These are phyloP conservation scores for Echiichthys vipera DNA, from an alignment of 2,797 vertebrate genomes.

Conservation along the genomic window DNA sequence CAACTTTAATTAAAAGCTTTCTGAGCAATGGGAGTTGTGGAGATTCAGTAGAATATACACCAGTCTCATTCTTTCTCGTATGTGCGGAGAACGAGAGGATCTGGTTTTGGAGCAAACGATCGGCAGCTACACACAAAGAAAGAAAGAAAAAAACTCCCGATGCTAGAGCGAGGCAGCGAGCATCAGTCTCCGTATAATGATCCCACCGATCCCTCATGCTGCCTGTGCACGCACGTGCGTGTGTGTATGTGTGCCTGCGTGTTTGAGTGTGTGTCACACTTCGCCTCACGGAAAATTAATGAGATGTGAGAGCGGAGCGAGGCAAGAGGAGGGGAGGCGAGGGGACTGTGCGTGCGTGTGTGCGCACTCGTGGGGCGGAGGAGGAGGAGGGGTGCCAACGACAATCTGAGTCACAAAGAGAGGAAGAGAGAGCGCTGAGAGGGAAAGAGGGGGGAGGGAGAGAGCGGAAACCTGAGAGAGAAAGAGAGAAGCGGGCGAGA, in stretches of 20 bases:
- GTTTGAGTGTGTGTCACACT: slow-evolving; percentile 72
- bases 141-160: slow-evolving; percentile 54
- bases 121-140: slow-evolving; percentile 62
- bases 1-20: slow-evolving; percentile 75
- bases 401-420: slow-evolving; percentile 85
- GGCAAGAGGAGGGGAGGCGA: slow-evolving; percentile 58
- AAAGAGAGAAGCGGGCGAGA: slow-evolving; percentile 49
- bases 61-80: slow-evolving; percentile 14
- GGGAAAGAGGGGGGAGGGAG: slow-evolving; percentile 69
- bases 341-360: slow-evolving; percentile 25
- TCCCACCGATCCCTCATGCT: slow-evolving; percentile 75
- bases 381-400: slow-evolving; percentile 72
- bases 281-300: slow-evolving; percentile 83
- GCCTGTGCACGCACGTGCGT: slow-evolving; percentile 47
- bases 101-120: slow-evolving; percentile 57
- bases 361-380: slow-evolving; percentile 32
- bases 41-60: slow-evolving; percentile 46
- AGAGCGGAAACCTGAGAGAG: slow-evolving; percentile 73
- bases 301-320: slow-evolving; percentile 81
- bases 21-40: slow-evolving; percentile 50
- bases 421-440: slow-evolving; percentile 78
- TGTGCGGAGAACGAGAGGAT: slow-evolving; percentile 46
- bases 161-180: slow-evolving; percentile 67
- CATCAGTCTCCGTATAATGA: slow-evolving; percentile 80
- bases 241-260: slow-evolving; percentile 22